Percentiles rank a stretch among this genome's conserved stretches.
Conservation (phyloP, 2,797 vertebrate species). For the Rhincodon typus region DNA sequence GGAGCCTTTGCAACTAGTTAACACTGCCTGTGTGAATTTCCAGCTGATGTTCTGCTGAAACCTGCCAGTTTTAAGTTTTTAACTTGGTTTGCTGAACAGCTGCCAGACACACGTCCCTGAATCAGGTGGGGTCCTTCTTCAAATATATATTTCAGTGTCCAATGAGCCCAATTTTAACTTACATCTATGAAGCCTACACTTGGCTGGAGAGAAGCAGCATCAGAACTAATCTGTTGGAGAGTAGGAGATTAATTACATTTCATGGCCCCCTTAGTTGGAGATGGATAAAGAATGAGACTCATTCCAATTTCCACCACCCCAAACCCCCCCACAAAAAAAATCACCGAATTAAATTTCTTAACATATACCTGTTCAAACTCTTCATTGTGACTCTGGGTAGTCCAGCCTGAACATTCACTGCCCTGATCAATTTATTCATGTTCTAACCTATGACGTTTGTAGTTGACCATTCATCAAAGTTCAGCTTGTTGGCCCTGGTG, state of each 20-base stretch:
- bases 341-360: not conserved
- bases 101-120: no score
- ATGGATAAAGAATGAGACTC: not conserved
- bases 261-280: no score
- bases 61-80: no score
- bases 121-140: not conserved
- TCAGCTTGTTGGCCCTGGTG: not conserved
- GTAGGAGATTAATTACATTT: not conserved
- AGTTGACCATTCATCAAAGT: not conserved
- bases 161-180: not conserved
- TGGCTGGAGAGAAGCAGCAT: not conserved
- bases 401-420: not conserved
- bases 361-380: not conserved
- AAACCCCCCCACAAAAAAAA: not conserved
- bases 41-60: not conserved
- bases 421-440: no score
- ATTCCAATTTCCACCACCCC: not conserved
- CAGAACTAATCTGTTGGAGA: not conserved
- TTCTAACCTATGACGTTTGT: not conserved
- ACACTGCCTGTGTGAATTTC: no score
- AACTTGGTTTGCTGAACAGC: no score
- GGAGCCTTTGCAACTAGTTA: not conserved
- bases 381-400: not conserved
- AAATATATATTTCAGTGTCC: not conserved
- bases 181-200: not conserved